phyloP scores from a whole-genome alignment of 2,888 invertebrate species.

The Chorisops tibialis region DNA sequence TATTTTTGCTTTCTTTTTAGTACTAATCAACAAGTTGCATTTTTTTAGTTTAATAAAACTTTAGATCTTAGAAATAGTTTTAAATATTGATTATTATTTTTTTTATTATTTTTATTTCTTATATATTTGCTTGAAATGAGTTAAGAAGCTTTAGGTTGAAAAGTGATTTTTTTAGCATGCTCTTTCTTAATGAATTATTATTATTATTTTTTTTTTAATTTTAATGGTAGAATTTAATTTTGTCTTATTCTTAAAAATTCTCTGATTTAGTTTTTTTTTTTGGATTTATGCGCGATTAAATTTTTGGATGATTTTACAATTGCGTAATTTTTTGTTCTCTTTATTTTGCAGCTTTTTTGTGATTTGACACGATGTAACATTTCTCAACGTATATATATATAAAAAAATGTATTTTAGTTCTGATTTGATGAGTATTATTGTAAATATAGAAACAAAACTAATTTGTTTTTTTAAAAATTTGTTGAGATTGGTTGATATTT shows the following conservation, averaged over 20 bases:
- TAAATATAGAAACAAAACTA: no score
- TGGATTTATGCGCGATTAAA: slow-evolving; percentile 23
- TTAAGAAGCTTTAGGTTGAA: slow-evolving; percentile 8
- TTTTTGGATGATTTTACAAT: slow-evolving; percentile 23
- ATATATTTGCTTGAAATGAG: not conserved
- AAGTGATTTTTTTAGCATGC: not conserved
- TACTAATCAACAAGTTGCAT: slow-evolving; percentile 22
- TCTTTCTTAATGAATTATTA: slow-evolving; percentile 5
- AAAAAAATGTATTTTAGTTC: no score
- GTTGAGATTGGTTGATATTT: no score
- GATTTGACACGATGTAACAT: slow-evolving; percentile 2
- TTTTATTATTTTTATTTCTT: slow-evolving; percentile 4
- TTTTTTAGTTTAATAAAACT: not conserved
- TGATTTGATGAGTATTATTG: no score
- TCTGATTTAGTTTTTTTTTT: slow-evolving; percentile 29
- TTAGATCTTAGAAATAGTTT: not conserved
- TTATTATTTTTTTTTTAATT: not conserved
- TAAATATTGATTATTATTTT: not conserved
- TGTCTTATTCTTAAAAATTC: not conserved
- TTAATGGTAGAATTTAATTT: no score
- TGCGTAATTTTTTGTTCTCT: slow-evolving; percentile 12
- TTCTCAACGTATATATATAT: not conserved
- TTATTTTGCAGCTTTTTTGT: slow-evolving; percentile 3
- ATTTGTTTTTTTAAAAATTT: no score
- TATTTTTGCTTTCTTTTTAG: not conserved